phyloP scores from a whole-genome alignment of 2,888 invertebrate genomes.

The Drosophila bunnanda region DNA sequence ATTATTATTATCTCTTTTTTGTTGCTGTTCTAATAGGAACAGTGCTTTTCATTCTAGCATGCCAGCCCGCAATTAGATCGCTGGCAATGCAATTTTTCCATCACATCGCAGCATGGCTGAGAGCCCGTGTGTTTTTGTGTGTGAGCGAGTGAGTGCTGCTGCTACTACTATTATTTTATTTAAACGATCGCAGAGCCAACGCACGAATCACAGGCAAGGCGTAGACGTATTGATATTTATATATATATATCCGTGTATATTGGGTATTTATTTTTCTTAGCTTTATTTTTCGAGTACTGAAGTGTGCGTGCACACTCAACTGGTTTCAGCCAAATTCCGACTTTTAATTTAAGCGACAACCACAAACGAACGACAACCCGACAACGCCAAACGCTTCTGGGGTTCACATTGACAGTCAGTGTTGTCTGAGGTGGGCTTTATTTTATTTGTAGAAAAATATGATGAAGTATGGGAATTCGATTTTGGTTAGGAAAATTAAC shows the following conservation, averaged over 20 bases:
- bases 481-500: neutral
- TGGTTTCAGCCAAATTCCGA: slow-evolving; percentile 78
- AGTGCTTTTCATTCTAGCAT: slow-evolving; percentile 54
- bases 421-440: neutral
- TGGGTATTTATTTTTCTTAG: slow-evolving; percentile 9
- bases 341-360: slow-evolving; percentile 72
- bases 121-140: neutral
- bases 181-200: slow-evolving; percentile 59
- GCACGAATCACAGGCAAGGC: slow-evolving; percentile 71
- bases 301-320: slow-evolving; percentile 69
- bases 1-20: slow-evolving; percentile 12
- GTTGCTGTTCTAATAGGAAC: slow-evolving; percentile 40
- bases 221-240: slow-evolving; percentile 20
- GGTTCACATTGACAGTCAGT: slow-evolving; percentile 63
- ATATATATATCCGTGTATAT: neutral
- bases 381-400: slow-evolving; percentile 54
- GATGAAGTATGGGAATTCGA: no score
- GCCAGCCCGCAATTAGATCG: slow-evolving; percentile 71
- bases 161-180: slow-evolving; percentile 54
- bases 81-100: slow-evolving; percentile 49
- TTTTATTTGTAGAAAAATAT: neutral
- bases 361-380: slow-evolving; percentile 46
- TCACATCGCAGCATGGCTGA: slow-evolving; percentile 16
- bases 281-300: slow-evolving; percentile 14
- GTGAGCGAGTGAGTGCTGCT: slow-evolving; percentile 15